Evolutionary conservation across 2,888 invertebrate species (phyloP).

Genomic region (Chrysolina haemoptera): DNA sequence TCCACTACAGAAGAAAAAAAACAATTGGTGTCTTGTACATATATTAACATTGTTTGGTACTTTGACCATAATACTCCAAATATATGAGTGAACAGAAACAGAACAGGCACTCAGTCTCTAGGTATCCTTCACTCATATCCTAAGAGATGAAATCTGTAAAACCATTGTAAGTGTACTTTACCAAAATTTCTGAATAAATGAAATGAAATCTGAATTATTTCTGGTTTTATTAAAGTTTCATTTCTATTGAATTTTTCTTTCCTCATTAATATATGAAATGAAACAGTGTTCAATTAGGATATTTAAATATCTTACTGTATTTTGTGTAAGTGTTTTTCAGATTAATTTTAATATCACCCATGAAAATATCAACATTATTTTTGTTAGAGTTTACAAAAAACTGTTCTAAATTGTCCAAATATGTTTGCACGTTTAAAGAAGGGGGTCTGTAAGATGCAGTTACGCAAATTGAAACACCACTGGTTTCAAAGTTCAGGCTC

Average conservation of each 20-base stretch:
- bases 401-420: constrained; percentile 10
- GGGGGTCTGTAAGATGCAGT: constrained; percentile 15
- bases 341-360: not conserved
- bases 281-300: not conserved
- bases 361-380: not conserved
- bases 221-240: constrained; percentile 12
- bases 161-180: too few relatives aligned
- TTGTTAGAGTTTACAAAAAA: constrained; percentile 5
- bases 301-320: not conserved
- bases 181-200: too few relatives aligned
- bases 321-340: not conserved
- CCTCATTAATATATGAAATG: constrained; percentile 4
- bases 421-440: constrained; percentile 12
- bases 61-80: too few relatives aligned
- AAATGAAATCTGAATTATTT: constrained; percentile 1
- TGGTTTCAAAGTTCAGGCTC: not conserved
- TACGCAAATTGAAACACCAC: constrained; percentile 6
- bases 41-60: too few relatives aligned
- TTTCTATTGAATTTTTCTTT: constrained; percentile 1
- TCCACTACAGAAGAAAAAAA: too few relatives aligned
- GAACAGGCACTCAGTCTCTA: too few relatives aligned
- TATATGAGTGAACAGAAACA: too few relatives aligned
- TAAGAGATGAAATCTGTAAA: too few relatives aligned
- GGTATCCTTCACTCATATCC: too few relatives aligned
- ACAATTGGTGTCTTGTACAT: too few relatives aligned